Evolutionary conservation across 2,797 vertebrate species (phyloP), one percentile per base, ranked within the genome.

Genomic region (Coendou prehensilis): DNA sequence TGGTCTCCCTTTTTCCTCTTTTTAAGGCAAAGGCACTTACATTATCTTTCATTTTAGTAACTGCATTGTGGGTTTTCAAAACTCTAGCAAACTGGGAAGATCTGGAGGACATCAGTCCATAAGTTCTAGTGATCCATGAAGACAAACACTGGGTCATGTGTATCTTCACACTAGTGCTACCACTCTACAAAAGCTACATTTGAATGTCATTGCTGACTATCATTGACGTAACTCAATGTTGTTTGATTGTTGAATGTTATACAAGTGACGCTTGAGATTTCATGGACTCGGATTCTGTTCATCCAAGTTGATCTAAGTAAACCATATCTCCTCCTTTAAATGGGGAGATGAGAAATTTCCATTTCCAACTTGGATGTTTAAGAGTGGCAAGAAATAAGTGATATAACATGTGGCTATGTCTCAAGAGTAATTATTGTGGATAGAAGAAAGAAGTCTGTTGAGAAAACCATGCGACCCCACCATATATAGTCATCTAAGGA

Each of bases 331-430:
- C 47, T 22, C 45, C 30, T 92, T 93, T 93, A 81, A 91, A 61
- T 91, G 37, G 0, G 4, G 56, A 9, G 41, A 78, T 56, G 59
- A 86, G 6, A 28, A 87, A 81, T 10, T 8, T 54, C 15, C 37
- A 10, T 59, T 84, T 26, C 33, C 33, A 85, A n/a, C 5, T 59
- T 92, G n/a, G 14, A 73, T 61, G 45, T 89, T 94, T 45, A 87
- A 14, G 67, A 67, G 22, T 88, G 37, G 52, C n/a, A 78, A 67
- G 20, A 90, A 89, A 52, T 93, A 45, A 96, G 37, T 86, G 28
- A 37, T 15, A 57, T 61, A 14, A 10, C 17, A 52, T 33, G 33
- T 80, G 45, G 13, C 54, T 85, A 80, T 80, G 37, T 26, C 69
- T 30, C 47, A 71, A 50, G 37, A 6, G 8, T 67, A 76, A 75